phyloP scores from a whole-genome alignment of 2,888 invertebrate species.

The Hemicrepidius hirtus region DNA sequence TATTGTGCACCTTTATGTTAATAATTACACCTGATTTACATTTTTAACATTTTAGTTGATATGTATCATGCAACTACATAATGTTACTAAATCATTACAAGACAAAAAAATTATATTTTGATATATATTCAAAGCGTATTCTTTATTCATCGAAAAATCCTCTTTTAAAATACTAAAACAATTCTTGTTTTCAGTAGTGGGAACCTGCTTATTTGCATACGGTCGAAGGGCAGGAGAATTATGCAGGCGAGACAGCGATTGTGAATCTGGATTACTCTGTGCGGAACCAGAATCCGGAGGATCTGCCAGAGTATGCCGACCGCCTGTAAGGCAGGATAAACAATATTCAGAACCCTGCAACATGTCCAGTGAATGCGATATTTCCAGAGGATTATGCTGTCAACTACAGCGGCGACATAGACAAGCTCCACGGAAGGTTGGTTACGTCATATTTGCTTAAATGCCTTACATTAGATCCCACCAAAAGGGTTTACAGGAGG shows the following conservation, averaged over 20 bases:
- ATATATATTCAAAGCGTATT: no score
- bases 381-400: conserved; percentile 89
- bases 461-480: no score
- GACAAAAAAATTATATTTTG: no score
- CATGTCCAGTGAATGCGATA: conserved; percentile 90
- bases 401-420: conserved; percentile 90
- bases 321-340: conserved; percentile 84
- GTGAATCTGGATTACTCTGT: conserved; percentile 88
- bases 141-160: no score
- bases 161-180: no score
- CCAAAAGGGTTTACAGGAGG: background rate
- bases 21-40: no score
- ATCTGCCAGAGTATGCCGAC: conserved; percentile 83
- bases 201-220: conserved; percentile 80
- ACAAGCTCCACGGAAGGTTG: conserved; percentile 88
- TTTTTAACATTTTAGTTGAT: no score
- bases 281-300: conserved; percentile 80
- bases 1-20: no score
- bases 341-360: conserved; percentile 90
- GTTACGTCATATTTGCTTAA: conserved; percentile 31
- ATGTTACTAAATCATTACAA: no score
- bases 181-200: conserved; percentile 76
- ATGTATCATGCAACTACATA: no score
- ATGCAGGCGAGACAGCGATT: conserved; percentile 89
- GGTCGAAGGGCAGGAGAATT: conserved; percentile 88